Conservation (phyloP, 2,797 vertebrate genomes). For the Pseudochirops cupreus region DNA sequence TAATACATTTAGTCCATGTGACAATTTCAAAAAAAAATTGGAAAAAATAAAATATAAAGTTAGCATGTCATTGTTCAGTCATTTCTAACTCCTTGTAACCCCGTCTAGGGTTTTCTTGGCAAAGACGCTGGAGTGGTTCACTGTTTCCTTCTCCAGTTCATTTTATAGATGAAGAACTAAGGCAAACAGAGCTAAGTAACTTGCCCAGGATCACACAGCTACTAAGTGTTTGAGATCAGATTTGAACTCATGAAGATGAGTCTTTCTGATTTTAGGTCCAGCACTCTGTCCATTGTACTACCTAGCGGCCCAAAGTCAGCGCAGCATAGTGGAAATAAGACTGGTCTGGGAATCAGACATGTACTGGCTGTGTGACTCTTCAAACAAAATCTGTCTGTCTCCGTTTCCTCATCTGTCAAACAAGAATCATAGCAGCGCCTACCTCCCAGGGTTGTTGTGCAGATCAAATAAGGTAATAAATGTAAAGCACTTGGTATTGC, state of each 20-base stretch:
- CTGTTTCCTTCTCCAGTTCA: too few species aligned
- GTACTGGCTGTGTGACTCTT: background rate
- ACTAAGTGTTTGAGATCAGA: background rate
- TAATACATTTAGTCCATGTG: too few species aligned
- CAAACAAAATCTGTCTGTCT: background rate
- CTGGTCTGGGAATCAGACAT: background rate
- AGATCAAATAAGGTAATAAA: background rate
- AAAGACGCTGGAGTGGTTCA: too few species aligned
- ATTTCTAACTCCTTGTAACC: too few species aligned
- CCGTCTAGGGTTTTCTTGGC: too few species aligned
- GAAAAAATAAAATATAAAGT: too few species aligned
- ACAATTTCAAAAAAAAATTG: too few species aligned
- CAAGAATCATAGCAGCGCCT: background rate
- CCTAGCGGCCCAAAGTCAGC: background rate
- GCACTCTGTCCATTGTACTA: background rate
- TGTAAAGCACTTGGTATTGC: background rate
- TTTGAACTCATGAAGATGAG: background rate
- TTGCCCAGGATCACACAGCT: too few species aligned
- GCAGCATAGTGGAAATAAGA: background rate
- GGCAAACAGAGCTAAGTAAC: too few species aligned
- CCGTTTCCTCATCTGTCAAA: background rate
- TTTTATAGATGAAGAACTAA: too few species aligned
- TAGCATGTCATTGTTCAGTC: too few species aligned
- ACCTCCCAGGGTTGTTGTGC: background rate
- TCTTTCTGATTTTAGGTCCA: background rate